These are phyloP conservation scores for Pteropus rufus DNA, from an alignment of 2,797 vertebrate genomes.

Conservation along the genomic window DNA sequence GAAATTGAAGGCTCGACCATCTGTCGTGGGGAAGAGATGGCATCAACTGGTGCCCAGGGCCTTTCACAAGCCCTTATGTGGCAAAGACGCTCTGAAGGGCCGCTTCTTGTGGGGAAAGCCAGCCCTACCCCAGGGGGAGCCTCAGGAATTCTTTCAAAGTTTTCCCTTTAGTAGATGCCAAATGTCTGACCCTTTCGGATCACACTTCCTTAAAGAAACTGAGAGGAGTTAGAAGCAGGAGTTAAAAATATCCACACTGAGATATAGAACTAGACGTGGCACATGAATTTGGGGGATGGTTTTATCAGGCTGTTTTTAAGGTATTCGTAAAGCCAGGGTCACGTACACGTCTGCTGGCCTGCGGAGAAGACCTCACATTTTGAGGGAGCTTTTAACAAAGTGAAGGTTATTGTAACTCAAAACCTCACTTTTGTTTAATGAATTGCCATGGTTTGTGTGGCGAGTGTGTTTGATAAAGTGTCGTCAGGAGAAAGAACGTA, in stretches of 20 bases:
- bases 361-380: background rate
- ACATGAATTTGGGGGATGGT: background rate
- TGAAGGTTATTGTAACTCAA: constrained; percentile 11
- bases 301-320: background rate
- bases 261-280: background rate
- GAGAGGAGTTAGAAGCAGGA: background rate
- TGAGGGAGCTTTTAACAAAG: constrained; percentile 2
- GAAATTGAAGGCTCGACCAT: constrained; percentile 85
- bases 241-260: constrained; percentile 72
- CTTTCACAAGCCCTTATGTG: constrained; percentile 83
- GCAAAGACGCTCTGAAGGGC: constrained; percentile 78
- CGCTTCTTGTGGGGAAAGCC: constrained; percentile 75
- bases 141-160: constrained; percentile 68
- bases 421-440: constrained; percentile 35
- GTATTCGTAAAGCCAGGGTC: background rate
- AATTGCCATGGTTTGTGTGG: constrained; percentile 38
- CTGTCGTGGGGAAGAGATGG: constrained; percentile 83
- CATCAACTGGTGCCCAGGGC: constrained; percentile 81
- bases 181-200: constrained; percentile 68
- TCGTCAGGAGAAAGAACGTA: constrained; percentile 1
- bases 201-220: constrained; percentile 61
- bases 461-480: constrained; percentile 50
- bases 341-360: background rate
- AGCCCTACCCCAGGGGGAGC: constrained; percentile 51
- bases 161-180: constrained; percentile 56